A percentile compares a stretch with the other conserved stretches of the same genome.
These are phyloP conservation scores for Rhipidura dahli DNA, from an alignment of 2,113 vertebrate genomes.

Conservation along the genomic window DNA sequence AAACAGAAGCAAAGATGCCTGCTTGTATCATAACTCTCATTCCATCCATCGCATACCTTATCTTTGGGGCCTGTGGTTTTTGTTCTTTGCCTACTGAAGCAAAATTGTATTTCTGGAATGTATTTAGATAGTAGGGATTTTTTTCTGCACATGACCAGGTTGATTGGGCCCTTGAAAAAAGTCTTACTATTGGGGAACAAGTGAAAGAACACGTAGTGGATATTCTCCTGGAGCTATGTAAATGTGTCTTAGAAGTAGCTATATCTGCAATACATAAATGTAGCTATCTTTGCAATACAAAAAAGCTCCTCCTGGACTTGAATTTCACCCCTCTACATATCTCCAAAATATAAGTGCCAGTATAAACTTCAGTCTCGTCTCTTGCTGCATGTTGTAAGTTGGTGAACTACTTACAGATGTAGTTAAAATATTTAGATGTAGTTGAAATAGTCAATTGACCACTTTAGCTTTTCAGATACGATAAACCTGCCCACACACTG, in stretches of 20 bases:
- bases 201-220: neutral
- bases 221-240: neutral
- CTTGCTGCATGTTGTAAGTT: neutral
- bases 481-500: neutral
- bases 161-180: neutral
- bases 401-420: neutral
- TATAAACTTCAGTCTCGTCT: neutral
- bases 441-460: neutral
- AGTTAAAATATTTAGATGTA: neutral
- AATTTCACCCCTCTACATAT: neutral
- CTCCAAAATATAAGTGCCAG: neutral
- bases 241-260: neutral
- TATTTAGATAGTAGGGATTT: neutral
- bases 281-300: neutral
- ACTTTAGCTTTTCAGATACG: neutral
- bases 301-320: neutral
- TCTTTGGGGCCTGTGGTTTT: neutral
- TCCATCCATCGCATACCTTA: neutral
- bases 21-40: neutral
- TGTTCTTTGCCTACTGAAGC: neutral
- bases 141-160: neutral
- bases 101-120: neutral
- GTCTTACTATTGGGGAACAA: neutral
- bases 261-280: neutral
- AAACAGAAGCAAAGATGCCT: neutral